Conservation (phyloP, 2,797 vertebrate genomes). For the Gymnothorax reevesii region DNA sequence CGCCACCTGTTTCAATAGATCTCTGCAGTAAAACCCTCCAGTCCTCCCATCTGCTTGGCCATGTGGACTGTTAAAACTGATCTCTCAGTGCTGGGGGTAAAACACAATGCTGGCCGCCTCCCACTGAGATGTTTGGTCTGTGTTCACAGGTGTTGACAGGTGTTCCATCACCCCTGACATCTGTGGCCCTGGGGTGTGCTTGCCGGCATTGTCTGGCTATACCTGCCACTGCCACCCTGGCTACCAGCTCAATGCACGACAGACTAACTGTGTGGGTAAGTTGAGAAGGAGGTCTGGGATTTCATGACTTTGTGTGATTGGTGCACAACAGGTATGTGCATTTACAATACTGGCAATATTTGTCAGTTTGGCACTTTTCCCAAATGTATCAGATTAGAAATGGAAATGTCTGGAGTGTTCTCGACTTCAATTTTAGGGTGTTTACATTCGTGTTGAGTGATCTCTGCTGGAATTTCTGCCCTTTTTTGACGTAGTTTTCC, state of each 20-base stretch:
- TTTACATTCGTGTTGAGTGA: neutral
- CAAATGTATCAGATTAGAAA: neutral
- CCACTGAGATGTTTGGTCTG: constrained; percentile 26
- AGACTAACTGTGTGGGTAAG: constrained; percentile 82
- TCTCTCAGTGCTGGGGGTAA: neutral
- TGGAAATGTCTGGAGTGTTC: neutral
- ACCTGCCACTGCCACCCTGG: constrained; percentile 82
- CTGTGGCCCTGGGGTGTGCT: constrained; percentile 81
- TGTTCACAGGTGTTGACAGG: constrained; percentile 65
- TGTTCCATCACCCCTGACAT: constrained; percentile 73
- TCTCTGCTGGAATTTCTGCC: neutral
- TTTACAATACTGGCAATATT: neutral
- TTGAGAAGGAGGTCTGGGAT: neutral
- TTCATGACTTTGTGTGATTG: neutral
- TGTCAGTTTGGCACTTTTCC: neutral
- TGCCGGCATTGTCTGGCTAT: constrained; percentile 79
- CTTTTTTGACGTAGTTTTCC: neutral
- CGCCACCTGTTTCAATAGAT: constrained; percentile 64
- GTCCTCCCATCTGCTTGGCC: neutral
- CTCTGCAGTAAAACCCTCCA: constrained; percentile 28
- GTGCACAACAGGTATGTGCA: neutral
- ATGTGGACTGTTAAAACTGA: neutral
- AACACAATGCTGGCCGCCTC: neutral
- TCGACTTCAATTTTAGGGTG: neutral
- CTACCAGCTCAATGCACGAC: constrained; percentile 77